These are phyloP conservation scores for Hippocampus barbouri DNA, from an alignment of 2,113 vertebrate species.

Conservation along the genomic window DNA sequence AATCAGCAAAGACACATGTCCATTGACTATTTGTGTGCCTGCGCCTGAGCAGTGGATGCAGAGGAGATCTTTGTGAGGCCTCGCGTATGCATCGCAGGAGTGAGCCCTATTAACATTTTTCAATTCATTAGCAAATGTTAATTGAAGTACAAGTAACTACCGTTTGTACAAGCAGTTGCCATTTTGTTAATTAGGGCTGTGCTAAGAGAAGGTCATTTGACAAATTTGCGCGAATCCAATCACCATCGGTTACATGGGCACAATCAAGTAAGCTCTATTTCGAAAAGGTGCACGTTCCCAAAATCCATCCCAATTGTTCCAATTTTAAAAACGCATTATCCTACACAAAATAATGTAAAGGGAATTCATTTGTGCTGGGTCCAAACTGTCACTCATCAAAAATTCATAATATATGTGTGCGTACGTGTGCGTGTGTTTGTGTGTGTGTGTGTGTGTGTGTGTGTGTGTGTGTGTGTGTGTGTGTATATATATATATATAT, in stretches of 20 bases:
- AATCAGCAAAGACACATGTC: slow-evolving; percentile 15
- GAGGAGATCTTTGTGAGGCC: slow-evolving; percentile 46
- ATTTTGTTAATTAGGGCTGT: neutral
- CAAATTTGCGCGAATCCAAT: neutral
- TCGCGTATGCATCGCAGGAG: slow-evolving; percentile 24
- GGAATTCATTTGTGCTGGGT: neutral
- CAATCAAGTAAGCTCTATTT: neutral
- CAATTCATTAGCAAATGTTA: neutral
- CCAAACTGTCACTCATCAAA: neutral
- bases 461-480: too few relatives aligned
- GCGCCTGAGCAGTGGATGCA: slow-evolving; percentile 14
- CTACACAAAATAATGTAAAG: neutral
- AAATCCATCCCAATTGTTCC: neutral
- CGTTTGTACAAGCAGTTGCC: neutral
- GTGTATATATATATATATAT: too few relatives aligned
- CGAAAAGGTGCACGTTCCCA: neutral
- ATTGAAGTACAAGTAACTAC: neutral
- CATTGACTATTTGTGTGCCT: slow-evolving; percentile 1
- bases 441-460: too few relatives aligned
- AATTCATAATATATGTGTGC: neutral
- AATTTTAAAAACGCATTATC: neutral
- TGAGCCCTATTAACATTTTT: neutral
- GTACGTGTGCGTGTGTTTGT: too few relatives aligned
- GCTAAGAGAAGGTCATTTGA: neutral
- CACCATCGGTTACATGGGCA: neutral